phyloP scores from a whole-genome alignment of 2,113 vertebrate genomes.

The Theristicus caerulescens region DNA sequence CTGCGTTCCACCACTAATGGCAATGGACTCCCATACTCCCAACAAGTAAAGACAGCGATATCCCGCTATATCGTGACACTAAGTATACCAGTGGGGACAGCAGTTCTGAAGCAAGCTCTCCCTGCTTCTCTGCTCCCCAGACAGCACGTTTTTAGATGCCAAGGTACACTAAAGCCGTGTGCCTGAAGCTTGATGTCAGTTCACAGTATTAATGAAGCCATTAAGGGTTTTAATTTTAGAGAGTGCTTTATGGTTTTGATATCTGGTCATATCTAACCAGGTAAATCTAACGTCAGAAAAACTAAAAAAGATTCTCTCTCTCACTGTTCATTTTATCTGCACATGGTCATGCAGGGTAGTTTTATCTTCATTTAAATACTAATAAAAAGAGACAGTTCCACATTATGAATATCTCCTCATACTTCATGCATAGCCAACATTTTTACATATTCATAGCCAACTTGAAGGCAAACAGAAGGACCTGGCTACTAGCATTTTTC shows the following conservation, averaged over 20 bases:
- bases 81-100: neutral
- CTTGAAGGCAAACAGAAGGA: conserved; percentile 51
- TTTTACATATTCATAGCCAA: conserved; percentile 44
- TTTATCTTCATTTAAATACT: conserved; percentile 46
- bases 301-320: neutral
- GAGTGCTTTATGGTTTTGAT: conserved; percentile 35
- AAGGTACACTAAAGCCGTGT: neutral
- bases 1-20: neutral
- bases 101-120: neutral
- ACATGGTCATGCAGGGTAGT: neutral
- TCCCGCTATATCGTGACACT: rapidly evolving
- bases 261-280: conserved; percentile 44
- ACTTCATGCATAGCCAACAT: conserved; percentile 30
- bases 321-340: neutral
- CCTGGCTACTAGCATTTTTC: conserved; percentile 19
- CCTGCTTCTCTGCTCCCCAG: neutral
- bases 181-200: conserved; percentile 24
- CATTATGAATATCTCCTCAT: conserved; percentile 30
- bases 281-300: conserved; percentile 17
- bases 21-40: neutral
- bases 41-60: neutral
- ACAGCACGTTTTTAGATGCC: neutral
- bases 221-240: conserved; percentile 41
- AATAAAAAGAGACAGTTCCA: conserved; percentile 48
- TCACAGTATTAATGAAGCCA: conserved; percentile 41